Evolutionary conservation across 1,140 invertebrate genomes (phyloP), one percentile per base, ranked within the genome.

Genomic region (Drosophila subpulchrella): DNA sequence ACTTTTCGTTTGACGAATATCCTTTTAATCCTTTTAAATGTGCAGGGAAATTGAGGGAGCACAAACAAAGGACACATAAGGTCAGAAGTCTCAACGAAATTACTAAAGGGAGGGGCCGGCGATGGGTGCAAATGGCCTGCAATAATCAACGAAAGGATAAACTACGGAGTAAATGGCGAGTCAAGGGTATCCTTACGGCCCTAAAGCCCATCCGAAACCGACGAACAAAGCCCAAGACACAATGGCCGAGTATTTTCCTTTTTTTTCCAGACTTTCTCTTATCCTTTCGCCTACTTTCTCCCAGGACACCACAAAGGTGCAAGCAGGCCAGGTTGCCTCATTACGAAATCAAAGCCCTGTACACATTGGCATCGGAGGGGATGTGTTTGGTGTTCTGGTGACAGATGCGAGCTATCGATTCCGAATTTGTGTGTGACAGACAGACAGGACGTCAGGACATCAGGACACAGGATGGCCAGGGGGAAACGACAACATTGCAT

Each of bases 91-190:
- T 42, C 56, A 34, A 36, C 72, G 30, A 86, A 86, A 85, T 84
- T 78, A 63, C 81, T 44, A 61, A 15, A 39, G 51, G 74, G 60
- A 38, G 41, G 67, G 51, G 72, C 70, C 6, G 32, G 1, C 32
- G 32, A 32, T 32, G 32, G 32, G 32, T 34, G 62, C 67, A 70
- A 82, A 88, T 88, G 83, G 74, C 81, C 72, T 61, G 80, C 80
- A 89, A 89, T 89, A 89, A 89, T 89, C 84, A 89, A 89, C 73
- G 84, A 84, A 89, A 72, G 84, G 84, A 89, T 89, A 83, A 89
- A 81, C 80, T 84, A 75, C 77, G 68, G 75, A 89, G 80, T 84
- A 89, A 89, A 89, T 89, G 81, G 84, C 74, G 74, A 89, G 89
- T 81, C 84, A 89, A 78, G 80, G 84, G 73, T 78, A 89, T 84